Conservation (phyloP, 2,113 vertebrate genomes). For the Noturus placidus region DNA sequence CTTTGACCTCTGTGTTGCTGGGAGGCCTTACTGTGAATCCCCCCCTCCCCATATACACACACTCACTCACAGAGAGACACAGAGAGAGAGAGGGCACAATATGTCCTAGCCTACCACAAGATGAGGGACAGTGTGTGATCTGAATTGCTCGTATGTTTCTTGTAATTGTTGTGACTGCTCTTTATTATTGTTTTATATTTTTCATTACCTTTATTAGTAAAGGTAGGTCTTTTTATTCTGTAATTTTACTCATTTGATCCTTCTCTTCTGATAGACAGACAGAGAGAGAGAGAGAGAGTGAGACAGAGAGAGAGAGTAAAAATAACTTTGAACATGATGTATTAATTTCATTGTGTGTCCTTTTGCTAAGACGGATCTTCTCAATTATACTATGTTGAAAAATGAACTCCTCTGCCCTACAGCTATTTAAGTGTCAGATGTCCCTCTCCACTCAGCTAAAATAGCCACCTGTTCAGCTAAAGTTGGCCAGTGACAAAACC, state of each 20-base stretch:
- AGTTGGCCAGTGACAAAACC: background rate
- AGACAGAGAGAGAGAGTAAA: background rate
- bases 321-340: background rate
- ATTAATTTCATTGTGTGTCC: background rate
- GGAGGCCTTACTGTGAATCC: conserved; percentile 29
- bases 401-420: background rate
- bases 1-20: conserved; percentile 33
- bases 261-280: background rate
- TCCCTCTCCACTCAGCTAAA: conserved; percentile 1
- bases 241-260: too few species aligned
- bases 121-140: too few species aligned
- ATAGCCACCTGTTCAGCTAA: conserved; percentile 5
- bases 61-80: background rate
- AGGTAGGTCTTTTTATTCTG: too few species aligned
- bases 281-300: background rate
- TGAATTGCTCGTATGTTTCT: too few species aligned
- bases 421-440: conserved; percentile 10
- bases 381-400: background rate
- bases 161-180: too few species aligned
- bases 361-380: background rate
- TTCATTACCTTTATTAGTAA: too few species aligned
- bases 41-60: background rate
- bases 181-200: too few species aligned
- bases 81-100: background rate
- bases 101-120: too few species aligned